A percentile compares a stretch with the other conserved stretches of the same genome.
Conservation (phyloP, 2,888 invertebrate genomes). For the Parasteatoda lunata region DNA sequence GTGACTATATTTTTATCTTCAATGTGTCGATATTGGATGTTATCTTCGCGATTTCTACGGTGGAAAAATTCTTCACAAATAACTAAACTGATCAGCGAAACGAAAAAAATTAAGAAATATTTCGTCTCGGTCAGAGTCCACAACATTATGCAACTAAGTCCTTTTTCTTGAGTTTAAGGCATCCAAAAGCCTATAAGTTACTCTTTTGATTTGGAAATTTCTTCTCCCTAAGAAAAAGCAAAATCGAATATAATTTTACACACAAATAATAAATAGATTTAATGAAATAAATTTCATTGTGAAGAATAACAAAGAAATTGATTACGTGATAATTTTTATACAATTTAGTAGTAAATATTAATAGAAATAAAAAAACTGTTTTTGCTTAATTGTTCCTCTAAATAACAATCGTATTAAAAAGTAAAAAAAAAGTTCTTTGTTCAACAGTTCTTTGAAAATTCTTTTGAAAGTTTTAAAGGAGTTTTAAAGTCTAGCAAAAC, state of each 20-base stretch:
- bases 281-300: too few species aligned
- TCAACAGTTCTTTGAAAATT: too few species aligned
- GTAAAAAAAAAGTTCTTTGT: too few species aligned
- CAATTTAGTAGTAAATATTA: too few species aligned
- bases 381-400: too few species aligned
- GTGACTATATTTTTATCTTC: slow-evolving; percentile 68
- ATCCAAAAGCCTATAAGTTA: slow-evolving; percentile 44
- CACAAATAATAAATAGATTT: too few species aligned
- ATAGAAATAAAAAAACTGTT: too few species aligned
- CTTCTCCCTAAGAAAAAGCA: not conserved
- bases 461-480: too few species aligned
- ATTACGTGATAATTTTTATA: too few species aligned
- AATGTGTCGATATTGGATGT: slow-evolving; percentile 53
- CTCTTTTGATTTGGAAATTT: not conserved
- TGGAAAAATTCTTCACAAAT: slow-evolving; percentile 60
- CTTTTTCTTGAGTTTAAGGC: slow-evolving; percentile 31
- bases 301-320: too few species aligned
- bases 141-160: slow-evolving; percentile 44
- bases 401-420: too few species aligned
- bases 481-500: too few species aligned
- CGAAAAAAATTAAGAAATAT: slow-evolving; percentile 19
- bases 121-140: slow-evolving; percentile 26
- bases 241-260: not conserved
- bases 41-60: slow-evolving; percentile 52
- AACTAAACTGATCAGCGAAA: slow-evolving; percentile 18